Evolutionary conservation across 1,140 invertebrate genomes (phyloP).

Genomic region (Bombus superbus): DNA sequence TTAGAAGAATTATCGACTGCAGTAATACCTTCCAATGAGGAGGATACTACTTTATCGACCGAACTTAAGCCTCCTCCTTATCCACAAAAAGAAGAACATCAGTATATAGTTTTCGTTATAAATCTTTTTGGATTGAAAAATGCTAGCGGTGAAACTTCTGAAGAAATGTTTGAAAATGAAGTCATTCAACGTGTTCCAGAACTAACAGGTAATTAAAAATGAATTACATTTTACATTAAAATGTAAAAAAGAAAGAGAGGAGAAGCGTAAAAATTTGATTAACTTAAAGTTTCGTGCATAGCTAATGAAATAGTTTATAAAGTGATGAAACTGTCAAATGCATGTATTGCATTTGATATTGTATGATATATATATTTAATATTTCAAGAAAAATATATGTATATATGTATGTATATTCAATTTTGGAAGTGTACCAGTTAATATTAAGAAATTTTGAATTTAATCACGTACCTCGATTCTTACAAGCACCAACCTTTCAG

Average conservation of each 20-base stretch:
- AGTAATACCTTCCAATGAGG: conserved; percentile 10
- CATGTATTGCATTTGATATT: too few species aligned
- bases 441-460: neutral
- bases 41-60: conserved; percentile 68
- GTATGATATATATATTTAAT: too few species aligned
- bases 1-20: conserved; percentile 4
- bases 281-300: too few species aligned
- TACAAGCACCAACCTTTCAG: neutral
- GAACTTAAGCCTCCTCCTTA: conserved; percentile 72
- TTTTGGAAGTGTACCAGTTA: neutral
- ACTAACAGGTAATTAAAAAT: conserved; percentile 53
- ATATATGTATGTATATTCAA: neutral
- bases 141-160: conserved; percentile 58
- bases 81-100: conserved; percentile 43
- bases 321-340: neutral
- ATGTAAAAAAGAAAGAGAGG: neutral
- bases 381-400: too few species aligned
- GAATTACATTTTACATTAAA: neutral
- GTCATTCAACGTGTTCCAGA: conserved; percentile 45
- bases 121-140: conserved; percentile 79
- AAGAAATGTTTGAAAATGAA: conserved; percentile 65
- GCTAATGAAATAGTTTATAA: neutral
- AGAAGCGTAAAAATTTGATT: neutral
- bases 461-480: neutral
- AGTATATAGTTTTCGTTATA: conserved; percentile 73